phyloP scores from a whole-genome alignment of 2,797 vertebrate species.

The Leucoraja ocellata region DNA sequence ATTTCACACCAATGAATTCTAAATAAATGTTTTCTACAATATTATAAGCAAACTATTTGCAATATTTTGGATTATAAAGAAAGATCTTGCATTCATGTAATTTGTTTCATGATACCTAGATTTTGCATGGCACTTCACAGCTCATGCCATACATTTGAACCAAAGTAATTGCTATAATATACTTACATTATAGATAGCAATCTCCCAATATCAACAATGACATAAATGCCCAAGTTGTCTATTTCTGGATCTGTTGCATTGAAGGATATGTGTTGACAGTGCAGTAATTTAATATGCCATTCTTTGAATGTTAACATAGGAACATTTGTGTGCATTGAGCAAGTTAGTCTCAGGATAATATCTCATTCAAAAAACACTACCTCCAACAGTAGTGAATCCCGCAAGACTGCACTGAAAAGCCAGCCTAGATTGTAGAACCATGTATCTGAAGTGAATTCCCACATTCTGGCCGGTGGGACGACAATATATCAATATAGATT shows the following conservation, averaged over 20 bases:
- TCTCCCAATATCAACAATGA: not conserved
- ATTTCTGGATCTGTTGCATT: not conserved
- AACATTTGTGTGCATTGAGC: not conserved
- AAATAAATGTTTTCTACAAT: not conserved
- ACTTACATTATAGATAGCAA: not conserved
- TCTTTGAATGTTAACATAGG: not conserved
- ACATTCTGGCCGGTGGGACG: not conserved
- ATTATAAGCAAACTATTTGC: not conserved
- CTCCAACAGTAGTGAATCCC: not conserved
- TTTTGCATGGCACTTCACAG: not conserved
- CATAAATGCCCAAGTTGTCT: not conserved
- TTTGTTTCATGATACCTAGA: not conserved
- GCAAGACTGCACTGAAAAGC: not conserved
- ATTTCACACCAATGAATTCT: not conserved
- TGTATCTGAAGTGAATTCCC: not conserved
- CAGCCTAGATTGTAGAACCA: not conserved
- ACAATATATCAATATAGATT: not conserved
- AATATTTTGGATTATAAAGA: not conserved
- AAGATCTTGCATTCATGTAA: not conserved
- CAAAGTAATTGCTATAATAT: not conserved
- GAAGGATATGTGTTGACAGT: not conserved
- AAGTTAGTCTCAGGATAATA: not conserved
- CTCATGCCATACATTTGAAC: not conserved
- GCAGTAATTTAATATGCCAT: not conserved
- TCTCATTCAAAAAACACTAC: not conserved